Conservation (phyloP, 2,797 vertebrate species). For the Meriones psammophilus region DNA sequence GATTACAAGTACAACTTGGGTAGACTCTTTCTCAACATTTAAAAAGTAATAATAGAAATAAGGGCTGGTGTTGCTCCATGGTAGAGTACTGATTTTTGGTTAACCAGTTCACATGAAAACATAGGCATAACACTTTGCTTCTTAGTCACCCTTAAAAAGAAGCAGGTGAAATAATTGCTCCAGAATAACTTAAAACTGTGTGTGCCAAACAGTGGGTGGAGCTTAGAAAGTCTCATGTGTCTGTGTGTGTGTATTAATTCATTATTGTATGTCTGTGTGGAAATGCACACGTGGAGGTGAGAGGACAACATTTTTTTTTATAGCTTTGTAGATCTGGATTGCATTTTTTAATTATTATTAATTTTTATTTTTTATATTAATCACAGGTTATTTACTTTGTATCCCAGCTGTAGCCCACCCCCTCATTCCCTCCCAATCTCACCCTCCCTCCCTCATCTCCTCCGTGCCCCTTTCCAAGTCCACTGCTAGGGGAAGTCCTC, state of each 20-base stretch:
- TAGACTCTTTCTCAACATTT: background rate
- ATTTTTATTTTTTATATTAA: no score
- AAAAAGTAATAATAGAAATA: background rate
- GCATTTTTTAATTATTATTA: no score
- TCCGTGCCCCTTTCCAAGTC: no score
- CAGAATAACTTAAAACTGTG: background rate
- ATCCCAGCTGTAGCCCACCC: no score
- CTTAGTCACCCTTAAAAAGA: constrained; percentile 31
- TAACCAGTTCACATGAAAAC: constrained; percentile 46
- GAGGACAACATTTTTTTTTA: background rate
- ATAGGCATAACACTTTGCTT: background rate
- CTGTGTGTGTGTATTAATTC: background rate
- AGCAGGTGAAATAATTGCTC: constrained; percentile 41
- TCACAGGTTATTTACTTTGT: no score
- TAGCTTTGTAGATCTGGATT: no score
- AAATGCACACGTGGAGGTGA: background rate
- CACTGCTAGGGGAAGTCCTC: no score
- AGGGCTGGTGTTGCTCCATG: background rate
- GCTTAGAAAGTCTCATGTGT: no score
- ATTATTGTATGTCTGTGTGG: background rate
- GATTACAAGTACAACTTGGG: background rate
- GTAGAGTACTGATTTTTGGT: background rate
- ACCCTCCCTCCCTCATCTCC: no score
- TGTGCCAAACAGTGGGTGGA: no score
- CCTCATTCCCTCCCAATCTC: no score